Base-by-base conservation (phyloP, 1,140 invertebrate species). In the Hypsibius dujardini region DNA sequence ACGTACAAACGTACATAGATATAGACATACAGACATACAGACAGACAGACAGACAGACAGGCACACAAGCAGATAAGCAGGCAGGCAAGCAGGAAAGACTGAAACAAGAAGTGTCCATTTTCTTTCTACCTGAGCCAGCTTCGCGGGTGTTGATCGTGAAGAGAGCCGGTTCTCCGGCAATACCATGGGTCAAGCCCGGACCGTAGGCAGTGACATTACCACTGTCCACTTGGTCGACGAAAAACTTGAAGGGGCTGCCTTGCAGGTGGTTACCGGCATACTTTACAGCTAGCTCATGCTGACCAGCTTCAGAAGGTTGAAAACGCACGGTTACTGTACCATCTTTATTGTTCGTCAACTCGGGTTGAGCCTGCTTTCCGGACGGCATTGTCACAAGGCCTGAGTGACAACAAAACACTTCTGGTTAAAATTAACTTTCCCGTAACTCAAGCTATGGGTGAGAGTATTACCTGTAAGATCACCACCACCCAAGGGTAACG, bases 201-300 rank as follows among this genome's bases (percentile, higher is more conserved):
- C 94, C 94, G 78, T 95, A 95, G 0, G 93, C 94, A 1, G 93
- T 96, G 59, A 97, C 92, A 77, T 89, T 90, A 56, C 92, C 92
- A 75, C 88, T 92, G 73, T 67, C 62, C 70, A 95, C 85, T 1
- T 89, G 90, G 79, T 96, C 93, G 70, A 97, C 94, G 79, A 92
- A 90, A 84, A 97, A 96, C 81, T 92, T 92, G 82, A 92, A 97
- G n/a, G 93, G 94, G 70, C 91, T 95, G 74, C 93, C 92, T 84
- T 92, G 90, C 14, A 98, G 90, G 77, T 93, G 89, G 81, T 93
- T 88, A 60, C 90, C 90, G 78, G 95, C 95, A 82, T 93, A 95
- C 81, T 92, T 92, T 67, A 97, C 88, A 74, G 86, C 84, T 47
- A 98, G 83, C 78, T 95, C 90, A 77, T 97, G 92, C 28, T 91